Conservation (phyloP, 2,888 invertebrate genomes). For the Coremacera marginata region DNA sequence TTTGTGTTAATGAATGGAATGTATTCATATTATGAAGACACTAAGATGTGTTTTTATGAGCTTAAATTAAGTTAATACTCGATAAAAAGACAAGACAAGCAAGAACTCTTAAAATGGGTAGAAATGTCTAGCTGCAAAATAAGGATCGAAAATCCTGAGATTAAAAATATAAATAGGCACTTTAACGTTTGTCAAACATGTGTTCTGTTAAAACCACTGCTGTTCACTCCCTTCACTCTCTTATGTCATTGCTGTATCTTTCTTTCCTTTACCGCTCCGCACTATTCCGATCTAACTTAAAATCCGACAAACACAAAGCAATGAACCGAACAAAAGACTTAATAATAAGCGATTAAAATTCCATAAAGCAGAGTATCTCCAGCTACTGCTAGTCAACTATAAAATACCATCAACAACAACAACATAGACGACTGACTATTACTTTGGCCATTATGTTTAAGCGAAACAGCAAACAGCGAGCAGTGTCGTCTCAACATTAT, state of each 20-base stretch:
- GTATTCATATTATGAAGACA: no score
- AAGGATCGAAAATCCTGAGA: no score
- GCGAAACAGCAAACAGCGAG: conserved; percentile 52
- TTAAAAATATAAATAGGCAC: no score
- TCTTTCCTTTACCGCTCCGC: conserved; percentile 4
- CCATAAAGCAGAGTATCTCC: conserved; percentile 42
- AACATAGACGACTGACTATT: conserved; percentile 21
- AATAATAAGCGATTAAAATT: conserved; percentile 53
- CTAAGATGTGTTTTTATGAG: no score
- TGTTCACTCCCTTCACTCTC: background rate
- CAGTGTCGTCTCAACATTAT: conserved; percentile 21
- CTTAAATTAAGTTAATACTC: no score
- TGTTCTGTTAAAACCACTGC: no score
- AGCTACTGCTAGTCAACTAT: conserved; percentile 35
- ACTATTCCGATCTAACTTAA: conserved; percentile 46
- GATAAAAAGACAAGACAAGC: no score
- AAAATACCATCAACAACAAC: conserved; percentile 35
- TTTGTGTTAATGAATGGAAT: no score
- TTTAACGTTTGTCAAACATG: no score
- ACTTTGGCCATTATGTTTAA: conserved; percentile 49
- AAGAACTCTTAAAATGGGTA: no score
- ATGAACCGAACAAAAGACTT: conserved; percentile 51
- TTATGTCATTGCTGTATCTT: background rate
- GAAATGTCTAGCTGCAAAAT: no score
- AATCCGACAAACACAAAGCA: conserved; percentile 48